phyloP scores from a whole-genome alignment of 1,140 invertebrate genomes.

The Colletes gigas region DNA sequence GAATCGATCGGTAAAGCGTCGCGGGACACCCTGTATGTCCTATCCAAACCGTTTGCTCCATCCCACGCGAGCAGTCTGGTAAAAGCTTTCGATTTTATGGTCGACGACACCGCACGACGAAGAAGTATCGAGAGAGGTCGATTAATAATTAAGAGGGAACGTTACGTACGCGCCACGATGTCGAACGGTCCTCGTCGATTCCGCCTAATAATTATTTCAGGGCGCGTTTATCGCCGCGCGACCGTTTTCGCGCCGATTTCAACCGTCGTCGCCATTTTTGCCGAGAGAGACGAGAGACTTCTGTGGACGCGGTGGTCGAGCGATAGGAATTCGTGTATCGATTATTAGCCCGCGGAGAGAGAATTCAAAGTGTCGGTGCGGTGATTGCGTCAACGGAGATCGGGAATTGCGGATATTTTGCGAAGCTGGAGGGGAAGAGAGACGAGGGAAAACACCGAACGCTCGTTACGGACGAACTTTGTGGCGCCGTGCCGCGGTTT shows the following conservation, averaged over 20 bases:
- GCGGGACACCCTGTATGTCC: too few relatives aligned
- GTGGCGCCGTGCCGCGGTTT: background rate
- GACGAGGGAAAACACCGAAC: background rate
- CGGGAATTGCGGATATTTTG: background rate
- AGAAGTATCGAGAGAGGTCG: background rate
- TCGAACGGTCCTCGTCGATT: background rate
- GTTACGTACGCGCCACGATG: background rate
- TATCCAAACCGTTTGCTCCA: too few relatives aligned
- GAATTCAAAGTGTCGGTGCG: background rate
- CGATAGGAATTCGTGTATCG: background rate
- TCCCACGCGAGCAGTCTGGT: background rate
- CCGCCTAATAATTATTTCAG: conserved; percentile 53
- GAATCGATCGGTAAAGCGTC: too few relatives aligned
- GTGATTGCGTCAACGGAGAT: background rate
- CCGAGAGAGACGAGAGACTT: too few relatives aligned
- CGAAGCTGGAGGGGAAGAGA: background rate
- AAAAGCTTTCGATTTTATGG: conserved; percentile 33
- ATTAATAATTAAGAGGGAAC: conserved; percentile 5
- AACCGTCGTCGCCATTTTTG: too few relatives aligned
- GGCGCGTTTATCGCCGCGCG: background rate
- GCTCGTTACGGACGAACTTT: background rate
- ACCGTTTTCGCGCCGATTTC: too few relatives aligned
- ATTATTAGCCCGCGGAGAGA: background rate
- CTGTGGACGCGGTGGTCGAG: too few relatives aligned
- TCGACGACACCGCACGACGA: background rate